Evolutionary conservation across 2,888 invertebrate species (phyloP), one percentile per base, ranked within the genome.

Genomic region (Drosophila paranaensis): DNA sequence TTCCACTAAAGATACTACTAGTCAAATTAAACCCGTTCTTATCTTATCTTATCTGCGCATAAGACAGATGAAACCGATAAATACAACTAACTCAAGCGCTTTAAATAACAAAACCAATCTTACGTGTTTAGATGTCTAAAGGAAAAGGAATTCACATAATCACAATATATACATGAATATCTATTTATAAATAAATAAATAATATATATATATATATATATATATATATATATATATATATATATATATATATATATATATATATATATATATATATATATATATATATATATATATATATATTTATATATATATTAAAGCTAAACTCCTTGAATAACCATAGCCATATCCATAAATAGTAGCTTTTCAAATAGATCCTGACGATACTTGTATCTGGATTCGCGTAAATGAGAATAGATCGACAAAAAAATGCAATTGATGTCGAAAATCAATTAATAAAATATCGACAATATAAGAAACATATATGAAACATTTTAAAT

Each of bases 11-110:
- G 11, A 46, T 42, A 67, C 81, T 64, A 79, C 77, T 84, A 84
- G 84, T 89, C 88, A 84, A 84, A 84, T 84, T 84, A 87, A 57
- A 75, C 63, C 48, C 56, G 65, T 57, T 65, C 46, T 51, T 51
- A 65, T 68, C 48, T 55, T 40, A 65, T 61, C 57, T 58, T n/a
- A 10, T 45, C 56, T 51, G 43, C 14, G 35, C 56, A 60, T 48
- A 33, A 1, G 30, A 16, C 60, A 40, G 54, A 55, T 54, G 43
- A 55, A 67, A 58, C 48, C 60, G 48, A 72, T 64, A 56, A 20
- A 69, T 65, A 73, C 56, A 71, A 73, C 54, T 75, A 71, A 73
- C 56, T 75, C 46, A 33, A 71, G 69, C 60, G 82, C 82, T 79
- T 81, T 74, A 79, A 71, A 66, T 56, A 71, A 51, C 43, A 63